A percentile compares a stretch with the other conserved stretches of the same genome.
Evolutionary conservation across 2,113 vertebrate species (phyloP).

Genomic region (Columbina picui): DNA sequence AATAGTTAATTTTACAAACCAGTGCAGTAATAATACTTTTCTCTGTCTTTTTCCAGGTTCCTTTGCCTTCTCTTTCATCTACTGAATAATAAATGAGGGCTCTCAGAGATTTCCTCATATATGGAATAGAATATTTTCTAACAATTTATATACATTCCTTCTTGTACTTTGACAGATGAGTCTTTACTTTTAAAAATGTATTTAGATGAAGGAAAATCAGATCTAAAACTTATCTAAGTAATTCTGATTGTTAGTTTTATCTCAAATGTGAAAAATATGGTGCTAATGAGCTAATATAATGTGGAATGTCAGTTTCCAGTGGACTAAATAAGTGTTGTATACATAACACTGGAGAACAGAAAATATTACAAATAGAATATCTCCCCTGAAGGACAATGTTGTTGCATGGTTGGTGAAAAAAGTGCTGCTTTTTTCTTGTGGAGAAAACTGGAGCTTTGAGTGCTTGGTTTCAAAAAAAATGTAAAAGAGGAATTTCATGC

Average conservation of each 20-base stretch:
- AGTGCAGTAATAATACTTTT: background rate
- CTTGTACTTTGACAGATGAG: background rate
- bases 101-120: background rate
- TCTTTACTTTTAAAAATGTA: background rate
- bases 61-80: background rate
- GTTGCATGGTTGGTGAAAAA: background rate
- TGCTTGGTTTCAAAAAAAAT: background rate
- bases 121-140: background rate
- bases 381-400: background rate
- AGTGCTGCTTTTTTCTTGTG: background rate
- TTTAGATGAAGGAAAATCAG: background rate
- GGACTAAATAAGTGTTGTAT: background rate
- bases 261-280: background rate
- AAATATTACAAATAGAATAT: background rate
- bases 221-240: background rate
- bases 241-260: background rate
- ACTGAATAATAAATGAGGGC: background rate
- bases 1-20: slow-evolving; percentile 36
- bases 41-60: background rate
- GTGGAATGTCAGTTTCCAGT: background rate
- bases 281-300: background rate
- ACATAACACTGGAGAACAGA: background rate
- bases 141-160: background rate
- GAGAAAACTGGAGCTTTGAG: background rate
- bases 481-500: background rate